phyloP scores from a whole-genome alignment of 2,113 vertebrate species.

The Copsychus sechellarum region DNA sequence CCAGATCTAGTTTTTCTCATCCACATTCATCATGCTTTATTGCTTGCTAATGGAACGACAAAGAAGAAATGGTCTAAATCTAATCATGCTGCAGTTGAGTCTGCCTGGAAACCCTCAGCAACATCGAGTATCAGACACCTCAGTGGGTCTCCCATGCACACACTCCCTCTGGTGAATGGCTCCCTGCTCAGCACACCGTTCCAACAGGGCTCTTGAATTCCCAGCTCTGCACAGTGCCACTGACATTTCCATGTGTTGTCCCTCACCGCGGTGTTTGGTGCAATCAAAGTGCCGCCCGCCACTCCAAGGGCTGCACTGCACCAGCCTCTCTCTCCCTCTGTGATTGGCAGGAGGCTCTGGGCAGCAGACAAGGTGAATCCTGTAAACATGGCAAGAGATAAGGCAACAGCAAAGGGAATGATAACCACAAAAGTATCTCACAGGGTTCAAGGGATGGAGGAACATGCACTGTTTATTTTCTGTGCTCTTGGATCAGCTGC shows the following conservation, averaged over 20 bases:
- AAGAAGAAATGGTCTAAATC: slow-evolving; percentile 43
- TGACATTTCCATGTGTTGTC: not conserved
- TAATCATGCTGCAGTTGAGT: slow-evolving; percentile 5
- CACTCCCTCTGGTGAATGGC: not conserved
- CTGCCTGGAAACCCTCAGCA: not conserved
- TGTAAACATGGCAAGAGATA: slow-evolving; percentile 52
- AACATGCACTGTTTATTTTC: slow-evolving; percentile 38
- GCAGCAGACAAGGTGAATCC: slow-evolving; percentile 37
- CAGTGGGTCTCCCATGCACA: not conserved
- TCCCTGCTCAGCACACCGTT: not conserved
- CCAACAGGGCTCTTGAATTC: not conserved
- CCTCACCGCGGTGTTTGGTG: not conserved
- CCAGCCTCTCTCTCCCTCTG: not conserved
- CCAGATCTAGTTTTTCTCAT: slow-evolving; percentile 1
- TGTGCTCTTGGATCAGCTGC: slow-evolving; percentile 42
- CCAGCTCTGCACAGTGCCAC: not conserved
- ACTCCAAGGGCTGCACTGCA: not conserved
- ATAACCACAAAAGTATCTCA: slow-evolving; percentile 33
- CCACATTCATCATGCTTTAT: not conserved
- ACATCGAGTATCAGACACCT: not conserved
- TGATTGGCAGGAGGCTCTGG: slow-evolving; percentile 28
- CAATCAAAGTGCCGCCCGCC: not conserved
- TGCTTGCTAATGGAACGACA: slow-evolving; percentile 29
- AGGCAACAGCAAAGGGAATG: not conserved
- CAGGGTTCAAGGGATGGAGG: slow-evolving; percentile 29